Evolutionary conservation across 2,113 vertebrate species (phyloP), one percentile per base, ranked within the genome.

Genomic region (Syrrhaptes paradoxus): DNA sequence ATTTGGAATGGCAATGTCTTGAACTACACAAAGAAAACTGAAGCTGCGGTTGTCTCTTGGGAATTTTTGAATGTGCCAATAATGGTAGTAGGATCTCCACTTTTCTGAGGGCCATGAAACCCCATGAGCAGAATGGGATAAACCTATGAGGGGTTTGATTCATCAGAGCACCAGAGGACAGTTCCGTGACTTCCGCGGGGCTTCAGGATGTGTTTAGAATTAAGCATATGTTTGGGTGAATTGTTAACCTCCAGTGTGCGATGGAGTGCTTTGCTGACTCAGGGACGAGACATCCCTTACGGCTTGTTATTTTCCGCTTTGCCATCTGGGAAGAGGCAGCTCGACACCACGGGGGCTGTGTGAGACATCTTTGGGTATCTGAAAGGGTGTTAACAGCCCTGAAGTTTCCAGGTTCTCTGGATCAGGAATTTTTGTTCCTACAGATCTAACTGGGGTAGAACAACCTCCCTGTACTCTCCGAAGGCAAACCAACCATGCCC

Each of bases 281-380:
- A 77, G 75, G 93, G 87, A 94, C 51, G 19, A 96, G 93, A 83
- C 92, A 83, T 81, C 87, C 87, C 85, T 91, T 87, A 63, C 51
- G 80, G 89, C 72, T 95, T 91, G 91, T 91, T 94, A 90, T 96
- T 96, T 96, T 91, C 85, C 93, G 96, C 85, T 91, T 90, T 77
- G 79, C 96, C 86, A 90, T 94, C 90, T 96, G 96, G 93, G 89
- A 96, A 62, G 88, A 92, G 51, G 89, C 89, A 95, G 72, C 68
- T 91, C 93, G 94, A 89, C 96, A 96, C 90, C 73, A 82, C 8
- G 83, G 88, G 83, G 92, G 92, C 92, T 95, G 93, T 95, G 89
- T 94, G 91, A 96, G 94, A 96, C 86, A 54, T 95, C 32, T 88
- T 28, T 86, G 82, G 36, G 0, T 62, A 83, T 88, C 72, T 85